Conservation (phyloP, 1,140 invertebrate species). For the Drosophila tani region DNA sequence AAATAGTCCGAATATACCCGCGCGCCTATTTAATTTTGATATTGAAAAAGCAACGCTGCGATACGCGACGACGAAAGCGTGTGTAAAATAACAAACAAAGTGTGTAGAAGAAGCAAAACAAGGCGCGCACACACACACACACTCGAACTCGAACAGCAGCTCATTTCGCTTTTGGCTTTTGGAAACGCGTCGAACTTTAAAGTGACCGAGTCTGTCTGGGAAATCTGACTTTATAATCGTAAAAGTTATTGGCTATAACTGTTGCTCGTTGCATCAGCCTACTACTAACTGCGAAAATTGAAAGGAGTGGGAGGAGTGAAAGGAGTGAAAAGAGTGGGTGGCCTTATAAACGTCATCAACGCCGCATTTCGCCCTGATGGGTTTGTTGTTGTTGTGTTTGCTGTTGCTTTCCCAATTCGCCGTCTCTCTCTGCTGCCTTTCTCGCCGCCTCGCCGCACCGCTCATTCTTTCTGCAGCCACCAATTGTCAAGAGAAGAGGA, state of each 20-base stretch:
- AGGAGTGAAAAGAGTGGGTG: conserved; percentile 15
- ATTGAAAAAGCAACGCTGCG: conserved; percentile 70
- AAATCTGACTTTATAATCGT: conserved; percentile 4
- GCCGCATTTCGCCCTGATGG: conserved; percentile 48
- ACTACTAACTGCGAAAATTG: not conserved
- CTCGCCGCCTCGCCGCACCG: conserved; percentile 38
- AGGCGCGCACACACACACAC: conserved; percentile 57
- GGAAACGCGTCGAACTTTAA: conserved; percentile 26
- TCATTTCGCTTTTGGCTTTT: conserved; percentile 50
- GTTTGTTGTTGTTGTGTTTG: conserved; percentile 66
- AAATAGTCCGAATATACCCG: conserved; percentile 28
- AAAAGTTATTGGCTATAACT: conserved; percentile 11
- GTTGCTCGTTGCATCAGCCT: conserved; percentile 1
- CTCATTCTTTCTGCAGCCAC: conserved; percentile 73
- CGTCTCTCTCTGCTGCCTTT: conserved; percentile 35
- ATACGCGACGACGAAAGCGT: conserved; percentile 55
- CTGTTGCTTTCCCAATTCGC: conserved; percentile 60
- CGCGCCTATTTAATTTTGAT: conserved; percentile 46
- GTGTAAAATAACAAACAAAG: conserved; percentile 81
- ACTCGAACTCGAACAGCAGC: conserved; percentile 41
- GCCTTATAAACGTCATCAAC: conserved; percentile 58
- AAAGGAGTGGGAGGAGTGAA: not conserved
- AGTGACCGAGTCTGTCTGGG: conserved; percentile 18
- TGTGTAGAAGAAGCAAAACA: conserved; percentile 67
- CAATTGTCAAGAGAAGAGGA: conserved; percentile 70